Conservation (phyloP, 2,113 vertebrate species). For the Anhinga anhinga region DNA sequence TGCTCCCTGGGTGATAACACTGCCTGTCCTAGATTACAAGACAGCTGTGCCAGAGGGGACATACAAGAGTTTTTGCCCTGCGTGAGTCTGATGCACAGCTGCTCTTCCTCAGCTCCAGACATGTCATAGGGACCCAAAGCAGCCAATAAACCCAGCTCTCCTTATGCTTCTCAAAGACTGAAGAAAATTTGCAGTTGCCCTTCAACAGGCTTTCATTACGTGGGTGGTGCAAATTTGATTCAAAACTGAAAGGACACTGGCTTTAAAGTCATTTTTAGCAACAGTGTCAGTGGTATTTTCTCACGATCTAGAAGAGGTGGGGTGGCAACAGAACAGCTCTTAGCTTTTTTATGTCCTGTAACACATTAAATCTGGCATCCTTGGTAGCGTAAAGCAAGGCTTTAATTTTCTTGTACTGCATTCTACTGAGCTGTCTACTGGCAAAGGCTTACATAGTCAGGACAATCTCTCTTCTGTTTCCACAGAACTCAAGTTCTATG, state of each 20-base stretch:
- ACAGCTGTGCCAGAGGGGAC: background rate
- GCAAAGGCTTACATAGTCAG: background rate
- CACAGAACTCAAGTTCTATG: background rate
- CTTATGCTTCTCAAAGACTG: background rate
- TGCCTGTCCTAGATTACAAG: conserved; percentile 1
- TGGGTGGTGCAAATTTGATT: background rate
- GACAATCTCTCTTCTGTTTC: background rate
- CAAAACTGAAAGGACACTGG: background rate
- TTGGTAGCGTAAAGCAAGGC: background rate
- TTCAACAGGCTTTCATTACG: background rate
- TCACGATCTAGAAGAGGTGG: background rate
- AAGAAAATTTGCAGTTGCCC: background rate
- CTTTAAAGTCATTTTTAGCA: background rate
- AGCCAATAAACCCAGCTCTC: background rate
- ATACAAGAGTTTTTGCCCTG: background rate
- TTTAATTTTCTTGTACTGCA: background rate
- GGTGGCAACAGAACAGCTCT: background rate
- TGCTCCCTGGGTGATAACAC: background rate
- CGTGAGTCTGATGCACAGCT: background rate
- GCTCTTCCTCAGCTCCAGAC: background rate
- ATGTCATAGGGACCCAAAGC: background rate
- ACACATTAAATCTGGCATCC: background rate
- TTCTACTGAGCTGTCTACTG: background rate
- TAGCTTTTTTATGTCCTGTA: background rate
- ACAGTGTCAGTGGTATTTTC: background rate